Base-by-base conservation (phyloP, 1,140 invertebrate genomes). In the Drosophila pachea region DNA sequence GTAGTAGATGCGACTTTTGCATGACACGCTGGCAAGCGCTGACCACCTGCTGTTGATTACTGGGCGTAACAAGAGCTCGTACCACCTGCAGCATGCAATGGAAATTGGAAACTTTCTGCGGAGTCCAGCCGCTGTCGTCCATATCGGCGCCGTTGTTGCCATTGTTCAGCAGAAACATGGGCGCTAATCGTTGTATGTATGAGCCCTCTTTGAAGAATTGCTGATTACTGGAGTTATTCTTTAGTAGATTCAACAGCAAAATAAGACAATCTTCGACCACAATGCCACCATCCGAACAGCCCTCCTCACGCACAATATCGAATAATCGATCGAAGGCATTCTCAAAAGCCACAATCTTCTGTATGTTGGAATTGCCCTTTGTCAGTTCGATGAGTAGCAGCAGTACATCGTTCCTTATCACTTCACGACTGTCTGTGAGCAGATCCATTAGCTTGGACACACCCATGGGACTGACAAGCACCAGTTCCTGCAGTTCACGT, bases 291-390 rank as follows among this genome's bases (percentile, higher is more conserved):
- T 99, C 97, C 22, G 95, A 94, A 74, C 94, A 94, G 47, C 97
- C 98, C 91, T 99, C 99, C 74, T 96, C 94, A 1, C 91, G 91
- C 29, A 99, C 96, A 33, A 99, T 97, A 87, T 97, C 95, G 76
- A 99, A 95, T 38, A 99, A 91, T 72, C 95, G 92, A 90, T 99
- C 98, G 90, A 99, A 99, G 0, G 97, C 97, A 91, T 99, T 99
- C 91, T 99, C 98, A 91, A 99, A 99, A 0, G 98, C 98, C 4
- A 99, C 97, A 83, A 99, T 99, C 91, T 99, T 99, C 90, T 99
- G 99, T 77, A 99, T 98, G 89, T 99, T 99, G 0, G 97, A 95
- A 91, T 99, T 99, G 5, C 94, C 73, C 91, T 97, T 97, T 0
- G 97, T 99, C 50, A 99, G 90, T 87, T 98, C 95, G 71, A 96